A percentile compares a stretch with the other conserved stretches of the same genome.
These are phyloP conservation scores for Cephonodes hylas DNA, from an alignment of 2,888 invertebrate genomes.

Conservation along the genomic window DNA sequence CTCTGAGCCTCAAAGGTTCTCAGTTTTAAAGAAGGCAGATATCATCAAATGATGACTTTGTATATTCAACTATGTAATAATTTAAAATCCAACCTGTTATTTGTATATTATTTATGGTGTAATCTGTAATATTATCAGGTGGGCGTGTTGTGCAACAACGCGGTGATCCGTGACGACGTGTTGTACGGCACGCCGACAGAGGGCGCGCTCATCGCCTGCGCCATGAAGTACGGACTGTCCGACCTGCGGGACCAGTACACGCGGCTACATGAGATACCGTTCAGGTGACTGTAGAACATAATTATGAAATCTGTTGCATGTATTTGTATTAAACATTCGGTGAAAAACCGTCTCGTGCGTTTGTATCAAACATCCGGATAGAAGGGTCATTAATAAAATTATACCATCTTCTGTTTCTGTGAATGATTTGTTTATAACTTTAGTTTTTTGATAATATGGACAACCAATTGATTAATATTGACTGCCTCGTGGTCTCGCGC, in stretches of 20 bases:
- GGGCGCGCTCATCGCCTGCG: constrained; percentile 95
- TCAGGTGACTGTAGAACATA: constrained; percentile 67
- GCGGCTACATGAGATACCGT: constrained; percentile 96
- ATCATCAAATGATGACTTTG: too few relatives aligned
- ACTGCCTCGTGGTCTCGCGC: too few relatives aligned
- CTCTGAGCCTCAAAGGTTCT: too few relatives aligned
- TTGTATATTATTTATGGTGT: too few relatives aligned
- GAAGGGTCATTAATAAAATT: not conserved
- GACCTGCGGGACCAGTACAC: constrained; percentile 90
- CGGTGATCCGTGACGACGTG: constrained; percentile 90
- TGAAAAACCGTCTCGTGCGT: not conserved
- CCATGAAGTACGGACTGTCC: constrained; percentile 95
- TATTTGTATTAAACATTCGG: not conserved
- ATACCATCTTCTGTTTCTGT: too few relatives aligned
- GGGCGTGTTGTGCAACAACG: constrained; percentile 97
- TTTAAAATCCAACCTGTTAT: too few relatives aligned
- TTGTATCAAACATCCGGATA: not conserved
- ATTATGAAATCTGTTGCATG: not conserved
- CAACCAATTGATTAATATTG: too few relatives aligned
- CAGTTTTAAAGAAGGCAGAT: too few relatives aligned
- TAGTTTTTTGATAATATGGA: too few relatives aligned
- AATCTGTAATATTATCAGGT: constrained; percentile 65
- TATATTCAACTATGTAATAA: too few relatives aligned
- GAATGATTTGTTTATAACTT: not conserved
- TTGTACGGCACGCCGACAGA: constrained; percentile 98